Base-by-base conservation (phyloP, 2,888 invertebrate genomes). In the Dorcus hopei region DNA sequence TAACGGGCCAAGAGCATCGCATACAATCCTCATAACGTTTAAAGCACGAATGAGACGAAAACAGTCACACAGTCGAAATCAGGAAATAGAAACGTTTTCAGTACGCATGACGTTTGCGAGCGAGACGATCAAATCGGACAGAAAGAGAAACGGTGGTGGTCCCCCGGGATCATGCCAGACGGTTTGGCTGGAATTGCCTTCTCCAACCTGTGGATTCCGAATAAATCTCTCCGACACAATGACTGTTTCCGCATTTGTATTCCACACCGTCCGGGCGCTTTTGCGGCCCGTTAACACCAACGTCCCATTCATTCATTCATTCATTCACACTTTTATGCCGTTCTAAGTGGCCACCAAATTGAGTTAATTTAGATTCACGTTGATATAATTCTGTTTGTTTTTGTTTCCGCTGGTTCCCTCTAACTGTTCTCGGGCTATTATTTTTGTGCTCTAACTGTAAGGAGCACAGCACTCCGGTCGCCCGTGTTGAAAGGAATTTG, bases 141-240 rank as follows among this genome's bases (percentile, higher is more conserved):
- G 76, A 76, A 71, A 64, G 73, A 74, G 74, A 72, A 73, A 72
- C 68, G 48, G 48, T 63, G 68, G 70, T 68, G 70, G 72, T 67
- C 73, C 74, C 74, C 70, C 67, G 69, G 74, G 75, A 70, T 62
- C 61, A 54, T 64, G 69, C 73, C 75, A 75, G 75, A 75, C 74
- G 72, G 74, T 72, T 69, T 70, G 72, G 71, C 74, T 71, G 70
- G 69, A 64, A 68, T 65, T 65, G 53, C 64, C 50, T 49, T 41
- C 53, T 58, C 66, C 77, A 77, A 78, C 77, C 76, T 78, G 78
- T 78, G 77, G 78, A 77, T 78, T 78, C 75, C 72, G 74, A 75
- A 78, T 77, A 77, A 77, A 78, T 77, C 76, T 77, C 72, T 68
- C 68, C 49, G 50, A 40, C 63, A 62, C 62, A 65, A 59, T 65